Percentiles rank a stretch among this genome's conserved stretches.
Conservation (phyloP, 1,140 invertebrate species). For the Camponotus vicinus region DNA sequence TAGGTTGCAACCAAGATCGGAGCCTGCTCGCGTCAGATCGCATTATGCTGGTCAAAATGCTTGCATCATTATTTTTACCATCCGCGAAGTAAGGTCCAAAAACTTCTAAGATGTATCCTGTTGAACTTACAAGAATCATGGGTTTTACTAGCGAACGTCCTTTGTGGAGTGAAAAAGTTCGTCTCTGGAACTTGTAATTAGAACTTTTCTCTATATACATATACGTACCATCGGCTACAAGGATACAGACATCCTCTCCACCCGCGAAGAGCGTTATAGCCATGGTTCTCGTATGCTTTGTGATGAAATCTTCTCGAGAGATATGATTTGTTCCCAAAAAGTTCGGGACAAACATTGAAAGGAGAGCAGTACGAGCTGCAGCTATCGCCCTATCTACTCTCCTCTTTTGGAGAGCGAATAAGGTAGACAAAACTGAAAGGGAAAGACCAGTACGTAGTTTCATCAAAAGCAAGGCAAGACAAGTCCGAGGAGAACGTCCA, state of each 20-base stretch:
- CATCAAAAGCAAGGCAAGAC: no score
- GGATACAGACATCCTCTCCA: conserved; percentile 20
- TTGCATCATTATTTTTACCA: no score
- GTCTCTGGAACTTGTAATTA: conserved; percentile 24
- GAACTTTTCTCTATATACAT: not conserved
- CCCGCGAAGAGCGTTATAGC: conserved; percentile 13
- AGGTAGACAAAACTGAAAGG: conserved; percentile 11
- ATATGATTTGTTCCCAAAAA: conserved; percentile 20
- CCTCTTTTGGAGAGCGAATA: conserved; percentile 3
- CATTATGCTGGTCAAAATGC: no score
- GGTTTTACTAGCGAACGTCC: conserved; percentile 8
- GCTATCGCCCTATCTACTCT: conserved; percentile 6
- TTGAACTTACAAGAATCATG: conserved; percentile 21
- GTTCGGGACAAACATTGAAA: conserved; percentile 18
- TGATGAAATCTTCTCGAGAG: conserved; percentile 17
- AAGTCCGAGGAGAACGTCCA: no score
- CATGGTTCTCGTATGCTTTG: conserved; percentile 9
- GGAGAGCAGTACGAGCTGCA: conserved; percentile 16
- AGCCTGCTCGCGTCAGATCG: no score
- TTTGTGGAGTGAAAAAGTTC: conserved; percentile 13
- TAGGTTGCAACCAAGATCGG: no score
- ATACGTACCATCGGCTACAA: conserved; percentile 10
- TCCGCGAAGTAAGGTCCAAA: conserved; percentile 17
- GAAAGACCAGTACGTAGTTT: not conserved
- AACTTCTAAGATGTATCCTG: not conserved